Percentiles rank a stretch among this genome's conserved stretches.
phyloP scores from a whole-genome alignment of 2,888 invertebrate species.

The Cheilosia pagana region DNA sequence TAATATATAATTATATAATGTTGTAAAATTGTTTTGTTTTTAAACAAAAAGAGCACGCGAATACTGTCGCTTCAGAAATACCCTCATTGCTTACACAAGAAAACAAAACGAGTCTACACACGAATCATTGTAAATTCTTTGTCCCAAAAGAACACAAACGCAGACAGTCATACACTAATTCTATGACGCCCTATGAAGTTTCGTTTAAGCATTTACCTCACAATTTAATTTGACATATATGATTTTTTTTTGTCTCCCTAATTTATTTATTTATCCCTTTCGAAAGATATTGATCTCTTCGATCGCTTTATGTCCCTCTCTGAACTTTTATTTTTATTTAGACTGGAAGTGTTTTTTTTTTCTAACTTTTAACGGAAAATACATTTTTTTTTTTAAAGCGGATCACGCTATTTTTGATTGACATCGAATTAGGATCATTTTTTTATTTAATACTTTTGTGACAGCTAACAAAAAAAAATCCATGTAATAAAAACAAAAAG shows the following conservation, averaged over 20 bases:
- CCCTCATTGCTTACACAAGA: conserved; percentile 22
- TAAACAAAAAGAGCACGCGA: conserved; percentile 42
- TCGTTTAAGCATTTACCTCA: conserved; percentile 45
- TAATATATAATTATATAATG: conserved; percentile 20
- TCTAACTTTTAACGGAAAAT: not conserved
- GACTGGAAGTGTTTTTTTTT: not conserved
- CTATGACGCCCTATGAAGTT: conserved; percentile 28
- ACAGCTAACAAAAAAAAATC: conserved; percentile 19
- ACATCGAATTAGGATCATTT: conserved; percentile 59
- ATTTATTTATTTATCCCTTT: conserved; percentile 4
- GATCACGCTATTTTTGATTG: conserved; percentile 38
- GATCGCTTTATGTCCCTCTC: conserved; percentile 16
- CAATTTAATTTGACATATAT: conserved; percentile 32
- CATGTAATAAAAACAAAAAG: conserved; percentile 39
- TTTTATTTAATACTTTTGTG: conserved; percentile 11
- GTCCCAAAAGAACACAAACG: conserved; percentile 28
- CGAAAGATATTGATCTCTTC: conserved; percentile 34
- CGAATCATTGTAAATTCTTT: conserved; percentile 32
- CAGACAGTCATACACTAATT: conserved; percentile 27
- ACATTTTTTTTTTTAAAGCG: not conserved
- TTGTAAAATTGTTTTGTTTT: conserved; percentile 42
- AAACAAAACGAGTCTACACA: conserved; percentile 19
- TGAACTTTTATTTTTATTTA: conserved; percentile 12
- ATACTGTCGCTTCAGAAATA: conserved; percentile 56
- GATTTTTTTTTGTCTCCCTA: conserved; percentile 14